Evolutionary conservation across 2,113 vertebrate genomes (phyloP).

Genomic region (Canis aureus): DNA sequence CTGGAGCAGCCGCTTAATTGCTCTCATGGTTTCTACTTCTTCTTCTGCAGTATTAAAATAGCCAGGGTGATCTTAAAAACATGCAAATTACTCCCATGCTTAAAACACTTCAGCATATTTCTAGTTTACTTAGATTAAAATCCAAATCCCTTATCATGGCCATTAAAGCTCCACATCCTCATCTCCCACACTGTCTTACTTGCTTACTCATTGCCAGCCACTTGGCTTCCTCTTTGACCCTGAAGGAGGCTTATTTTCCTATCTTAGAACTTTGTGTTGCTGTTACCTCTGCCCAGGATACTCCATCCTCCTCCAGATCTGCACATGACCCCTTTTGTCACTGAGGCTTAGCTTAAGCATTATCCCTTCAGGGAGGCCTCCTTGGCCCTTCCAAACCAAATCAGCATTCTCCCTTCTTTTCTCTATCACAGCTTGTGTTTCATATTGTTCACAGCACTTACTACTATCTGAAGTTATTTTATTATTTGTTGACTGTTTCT

Average conservation of each 20-base stretch:
- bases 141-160: not conserved
- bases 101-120: conserved; percentile 17
- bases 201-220: not conserved
- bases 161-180: not conserved
- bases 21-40: conserved; percentile 12
- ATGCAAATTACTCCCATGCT: not conserved
- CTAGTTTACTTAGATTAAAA: conserved; percentile 39
- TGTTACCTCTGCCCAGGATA: not conserved
- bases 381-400: not conserved
- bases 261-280: not conserved
- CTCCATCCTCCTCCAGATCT: not conserved
- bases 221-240: not conserved
- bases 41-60: conserved; percentile 21
- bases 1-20: not conserved
- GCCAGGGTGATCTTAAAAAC: not conserved
- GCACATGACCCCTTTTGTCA: not conserved
- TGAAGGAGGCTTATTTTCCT: not conserved
- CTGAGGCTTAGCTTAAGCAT: not conserved
- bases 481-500: not conserved
- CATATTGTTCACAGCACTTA: not conserved
- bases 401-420: not conserved
- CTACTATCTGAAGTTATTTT: not conserved
- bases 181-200: not conserved
- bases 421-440: not conserved
- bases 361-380: not conserved